Evolutionary conservation across 2,797 vertebrate genomes (phyloP).

Genomic region (Telmatherina bonti): DNA sequence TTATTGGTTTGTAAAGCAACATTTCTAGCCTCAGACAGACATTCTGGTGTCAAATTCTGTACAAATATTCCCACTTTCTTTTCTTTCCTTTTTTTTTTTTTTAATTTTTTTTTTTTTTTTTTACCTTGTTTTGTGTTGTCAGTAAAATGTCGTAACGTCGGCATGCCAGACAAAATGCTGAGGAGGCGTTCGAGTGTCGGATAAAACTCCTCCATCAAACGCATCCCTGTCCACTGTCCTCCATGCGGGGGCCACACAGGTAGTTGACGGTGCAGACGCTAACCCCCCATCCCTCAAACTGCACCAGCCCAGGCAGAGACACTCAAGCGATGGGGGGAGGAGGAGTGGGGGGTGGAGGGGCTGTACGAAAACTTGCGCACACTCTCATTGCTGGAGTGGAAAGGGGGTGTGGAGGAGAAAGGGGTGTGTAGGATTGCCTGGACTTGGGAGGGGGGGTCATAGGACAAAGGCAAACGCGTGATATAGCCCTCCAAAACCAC

Average conservation of each 20-base stretch:
- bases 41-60: slow-evolving; percentile 2
- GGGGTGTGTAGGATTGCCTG: slow-evolving; percentile 7
- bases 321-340: slow-evolving; percentile 53
- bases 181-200: slow-evolving; percentile 54
- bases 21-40: neutral
- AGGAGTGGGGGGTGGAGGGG: slow-evolving; percentile 42
- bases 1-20: slow-evolving; percentile 5
- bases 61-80: slow-evolving; percentile 18
- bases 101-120: slow-evolving; percentile 61
- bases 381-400: slow-evolving; percentile 58
- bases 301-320: slow-evolving; percentile 64
- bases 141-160: slow-evolving; percentile 67
- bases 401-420: slow-evolving; percentile 24
- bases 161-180: slow-evolving; percentile 67
- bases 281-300: slow-evolving; percentile 85
- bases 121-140: slow-evolving; percentile 72
- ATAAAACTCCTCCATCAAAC: slow-evolving; percentile 68
- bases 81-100: slow-evolving; percentile 59
- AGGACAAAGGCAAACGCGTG: slow-evolving; percentile 75
- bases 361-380: slow-evolving; percentile 56
- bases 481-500: slow-evolving; percentile 73
- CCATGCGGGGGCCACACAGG: slow-evolving; percentile 93
- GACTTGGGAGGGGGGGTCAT: slow-evolving; percentile 57
- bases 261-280: slow-evolving; percentile 83
- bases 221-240: slow-evolving; percentile 81